These are phyloP conservation scores for Ommatoiulus sabulosus DNA, from an alignment of 2,888 invertebrate species.

Conservation along the genomic window DNA sequence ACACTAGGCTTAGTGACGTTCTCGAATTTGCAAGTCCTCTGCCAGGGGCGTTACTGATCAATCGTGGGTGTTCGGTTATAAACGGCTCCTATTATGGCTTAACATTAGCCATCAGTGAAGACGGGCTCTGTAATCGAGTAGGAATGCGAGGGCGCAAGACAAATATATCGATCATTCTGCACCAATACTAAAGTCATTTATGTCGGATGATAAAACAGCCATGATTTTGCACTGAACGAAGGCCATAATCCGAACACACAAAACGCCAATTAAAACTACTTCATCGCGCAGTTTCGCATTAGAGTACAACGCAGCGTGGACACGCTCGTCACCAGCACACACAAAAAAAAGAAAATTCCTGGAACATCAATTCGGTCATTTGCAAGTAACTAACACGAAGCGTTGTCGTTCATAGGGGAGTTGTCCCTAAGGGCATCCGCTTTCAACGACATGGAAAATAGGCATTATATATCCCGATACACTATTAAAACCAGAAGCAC, in stretches of 20 bases:
- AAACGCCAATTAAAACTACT: constrained; percentile 36
- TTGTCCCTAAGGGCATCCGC: neutral
- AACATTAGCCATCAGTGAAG: constrained; percentile 22
- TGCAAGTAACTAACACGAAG: neutral
- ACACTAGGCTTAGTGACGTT: neutral
- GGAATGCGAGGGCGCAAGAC: constrained; percentile 18
- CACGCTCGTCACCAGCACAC: neutral
- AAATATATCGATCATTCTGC: constrained; percentile 40
- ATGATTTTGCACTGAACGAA: constrained; percentile 29
- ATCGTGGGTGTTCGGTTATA: neutral
- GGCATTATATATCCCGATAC: neutral
- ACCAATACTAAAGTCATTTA: constrained; percentile 27
- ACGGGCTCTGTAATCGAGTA: constrained; percentile 3
- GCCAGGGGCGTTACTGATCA: neutral
- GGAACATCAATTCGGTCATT: neutral
- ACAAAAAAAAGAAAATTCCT: neutral
- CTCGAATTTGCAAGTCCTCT: constrained; percentile 2
- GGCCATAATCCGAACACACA: constrained; percentile 39
- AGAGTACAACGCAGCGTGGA: neutral
- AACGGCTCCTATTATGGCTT: neutral
- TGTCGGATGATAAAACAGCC: constrained; percentile 38
- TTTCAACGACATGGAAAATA: neutral
- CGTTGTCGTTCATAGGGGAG: too few relatives aligned
- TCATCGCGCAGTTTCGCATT: neutral
- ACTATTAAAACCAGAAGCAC: neutral